Percentiles rank a stretch among this genome's conserved stretches.
phyloP scores from a whole-genome alignment of 2,797 vertebrate genomes.

The Nannoperca australis region DNA sequence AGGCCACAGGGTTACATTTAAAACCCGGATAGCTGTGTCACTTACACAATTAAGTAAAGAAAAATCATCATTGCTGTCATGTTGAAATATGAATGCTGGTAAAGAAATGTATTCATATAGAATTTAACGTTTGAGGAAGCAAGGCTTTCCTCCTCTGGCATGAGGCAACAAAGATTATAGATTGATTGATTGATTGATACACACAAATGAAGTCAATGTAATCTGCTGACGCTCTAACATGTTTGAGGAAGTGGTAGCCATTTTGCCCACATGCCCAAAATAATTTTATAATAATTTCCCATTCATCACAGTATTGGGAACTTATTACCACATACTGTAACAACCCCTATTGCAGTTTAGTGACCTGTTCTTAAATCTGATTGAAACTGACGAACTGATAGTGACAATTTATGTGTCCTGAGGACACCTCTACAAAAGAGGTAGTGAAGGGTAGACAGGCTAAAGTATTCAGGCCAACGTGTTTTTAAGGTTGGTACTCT shows the following conservation, averaged over 20 bases:
- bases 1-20: constrained; percentile 9
- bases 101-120: neutral
- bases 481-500: constrained; percentile 1
- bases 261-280: neutral
- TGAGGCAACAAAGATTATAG: neutral
- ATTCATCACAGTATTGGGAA: neutral
- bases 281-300: neutral
- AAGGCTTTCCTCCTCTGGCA: neutral
- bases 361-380: neutral
- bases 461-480: constrained; percentile 5
- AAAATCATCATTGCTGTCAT: neutral
- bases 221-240: neutral
- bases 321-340: neutral
- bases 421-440: neutral
- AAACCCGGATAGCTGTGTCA: neutral
- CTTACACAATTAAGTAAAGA: neutral
- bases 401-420: neutral
- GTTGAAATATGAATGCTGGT: neutral
- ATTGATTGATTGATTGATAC: neutral
- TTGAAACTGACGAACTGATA: neutral
- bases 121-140: neutral
- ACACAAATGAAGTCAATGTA: neutral
- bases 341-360: neutral
- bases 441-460: neutral
- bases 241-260: neutral